Conservation (phyloP, 1,140 invertebrate genomes). For the Neodiprion fabricii region DNA sequence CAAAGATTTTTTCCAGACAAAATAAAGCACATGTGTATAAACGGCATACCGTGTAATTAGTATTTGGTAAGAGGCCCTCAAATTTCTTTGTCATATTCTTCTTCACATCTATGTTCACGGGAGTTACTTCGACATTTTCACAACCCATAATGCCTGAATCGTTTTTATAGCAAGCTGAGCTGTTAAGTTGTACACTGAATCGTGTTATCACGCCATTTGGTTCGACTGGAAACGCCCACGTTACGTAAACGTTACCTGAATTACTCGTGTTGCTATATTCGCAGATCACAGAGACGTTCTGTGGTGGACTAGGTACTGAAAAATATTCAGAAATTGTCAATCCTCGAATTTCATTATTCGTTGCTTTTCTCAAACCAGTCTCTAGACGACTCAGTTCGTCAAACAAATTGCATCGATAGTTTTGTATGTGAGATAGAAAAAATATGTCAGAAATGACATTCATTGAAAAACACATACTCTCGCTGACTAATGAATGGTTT, state of each 20-base stretch:
- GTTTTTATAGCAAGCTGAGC: constrained; percentile 66
- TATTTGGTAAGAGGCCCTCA: constrained; percentile 75
- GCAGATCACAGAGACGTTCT: constrained; percentile 71
- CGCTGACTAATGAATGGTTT: too few relatives aligned
- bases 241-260: constrained; percentile 69
- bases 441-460: too few relatives aligned
- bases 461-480: too few relatives aligned
- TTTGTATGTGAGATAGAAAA: too few relatives aligned
- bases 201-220: constrained; percentile 79
- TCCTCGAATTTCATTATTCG: too few relatives aligned
- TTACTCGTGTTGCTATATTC: constrained; percentile 70
- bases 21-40: too few relatives aligned
- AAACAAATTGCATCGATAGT: too few relatives aligned
- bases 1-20: constrained; percentile 51
- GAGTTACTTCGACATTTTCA: constrained; percentile 67
- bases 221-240: constrained; percentile 73
- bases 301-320: constrained; percentile 65
- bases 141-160: constrained; percentile 61
- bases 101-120: constrained; percentile 65
- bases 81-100: constrained; percentile 59
- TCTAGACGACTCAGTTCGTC: too few relatives aligned
- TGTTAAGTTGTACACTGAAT: constrained; percentile 71
- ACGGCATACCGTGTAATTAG: constrained; percentile 73
- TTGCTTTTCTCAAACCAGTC: too few relatives aligned
- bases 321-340: constrained; percentile 27